A percentile compares a stretch with the other conserved stretches of the same genome.
These are phyloP conservation scores for Mugil cephalus DNA, from an alignment of 2,113 vertebrate genomes.

Conservation along the genomic window DNA sequence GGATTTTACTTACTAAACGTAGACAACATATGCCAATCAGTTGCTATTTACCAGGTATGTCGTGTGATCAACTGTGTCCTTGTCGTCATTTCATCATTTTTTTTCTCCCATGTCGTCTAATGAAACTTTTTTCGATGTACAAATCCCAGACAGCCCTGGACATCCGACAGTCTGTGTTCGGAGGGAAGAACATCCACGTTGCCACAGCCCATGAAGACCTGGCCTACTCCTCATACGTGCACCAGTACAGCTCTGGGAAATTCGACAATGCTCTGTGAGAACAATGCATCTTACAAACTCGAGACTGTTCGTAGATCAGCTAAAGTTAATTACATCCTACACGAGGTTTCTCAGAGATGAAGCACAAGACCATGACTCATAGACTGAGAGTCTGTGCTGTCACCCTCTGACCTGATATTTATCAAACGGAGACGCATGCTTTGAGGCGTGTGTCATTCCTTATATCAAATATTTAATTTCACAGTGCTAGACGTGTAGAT, in stretches of 20 bases:
- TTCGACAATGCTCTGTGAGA: slow-evolving; percentile 99
- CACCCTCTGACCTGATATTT: no score
- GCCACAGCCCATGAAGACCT: slow-evolving; percentile 98
- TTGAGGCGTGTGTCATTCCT: not conserved
- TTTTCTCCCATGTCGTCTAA: not conserved
- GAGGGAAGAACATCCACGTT: slow-evolving; percentile 99
- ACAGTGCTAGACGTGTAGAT: not conserved
- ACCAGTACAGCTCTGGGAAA: slow-evolving; percentile 99
- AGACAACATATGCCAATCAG: slow-evolving; percentile 99
- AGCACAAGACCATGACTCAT: slow-evolving; percentile 18
- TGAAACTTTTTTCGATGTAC: not conserved
- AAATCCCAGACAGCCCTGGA: slow-evolving; percentile 92
- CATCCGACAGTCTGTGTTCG: slow-evolving; percentile 98
- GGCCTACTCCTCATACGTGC: slow-evolving; percentile 98
- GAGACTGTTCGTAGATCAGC: not conserved
- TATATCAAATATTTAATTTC: not conserved
- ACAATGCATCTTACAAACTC: not conserved
- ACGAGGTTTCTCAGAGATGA: slow-evolving; percentile 2
- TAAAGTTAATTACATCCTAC: slow-evolving; percentile 22
- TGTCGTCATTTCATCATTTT: not conserved
- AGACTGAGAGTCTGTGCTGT: slow-evolving; percentile 2
- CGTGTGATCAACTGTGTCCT: not conserved
- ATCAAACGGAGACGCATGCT: slow-evolving; percentile 1
- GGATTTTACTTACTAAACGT: slow-evolving; percentile 99
- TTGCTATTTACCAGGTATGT: slow-evolving; percentile 97